Evolutionary conservation across 2,888 invertebrate genomes (phyloP), one percentile per base, ranked within the genome.

Genomic region (Drosophila macrothrix): DNA sequence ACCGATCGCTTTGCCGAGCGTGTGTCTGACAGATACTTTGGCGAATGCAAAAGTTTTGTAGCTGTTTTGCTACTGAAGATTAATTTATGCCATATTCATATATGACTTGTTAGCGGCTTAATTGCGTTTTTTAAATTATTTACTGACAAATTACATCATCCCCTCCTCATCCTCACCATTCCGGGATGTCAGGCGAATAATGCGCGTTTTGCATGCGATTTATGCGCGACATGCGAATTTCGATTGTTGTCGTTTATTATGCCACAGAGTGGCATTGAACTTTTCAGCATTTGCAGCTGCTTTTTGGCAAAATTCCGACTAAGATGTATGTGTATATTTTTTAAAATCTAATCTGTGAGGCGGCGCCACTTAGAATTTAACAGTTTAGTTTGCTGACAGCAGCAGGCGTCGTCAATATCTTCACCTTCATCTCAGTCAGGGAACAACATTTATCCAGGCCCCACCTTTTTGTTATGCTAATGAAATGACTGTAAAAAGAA

Each of bases 161-260:
- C 28, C 25, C 29, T 54, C 22, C 62, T 12, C 22, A 43, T 22
- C 43, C 43, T 5, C 12, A 2, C 43, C 43, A 43, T 52, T 31
- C 14, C n/a, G 22, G 41, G 10, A 12, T 29, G 29, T 16, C 29
- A 39, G 5, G 37, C 46, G 58, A 86, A 81, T 78, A 68, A 83
- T 83, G 83, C 78, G 56, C 67, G 72, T 70, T 77, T 79, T 66
- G 86, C 90, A 90, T 81, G 88, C 86, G 70, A 88, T 73, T 88
- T 78, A 76, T 74, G 73, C 55, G 74, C 69, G 29, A 76, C 83
- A 84, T 79, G 75, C 80, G 73, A 82, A 71, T 76, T 79, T 68
- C 61, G 58, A 67, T 78, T 69, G 82, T 67, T 49, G 62, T 28
- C 50, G 25, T 79, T 63, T 52, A 53, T 65, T 62, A 49, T 37